Percentiles rank a stretch among this genome's conserved stretches.
phyloP scores from a whole-genome alignment of 2,113 vertebrate species.

The Pseudorasbora parva region DNA sequence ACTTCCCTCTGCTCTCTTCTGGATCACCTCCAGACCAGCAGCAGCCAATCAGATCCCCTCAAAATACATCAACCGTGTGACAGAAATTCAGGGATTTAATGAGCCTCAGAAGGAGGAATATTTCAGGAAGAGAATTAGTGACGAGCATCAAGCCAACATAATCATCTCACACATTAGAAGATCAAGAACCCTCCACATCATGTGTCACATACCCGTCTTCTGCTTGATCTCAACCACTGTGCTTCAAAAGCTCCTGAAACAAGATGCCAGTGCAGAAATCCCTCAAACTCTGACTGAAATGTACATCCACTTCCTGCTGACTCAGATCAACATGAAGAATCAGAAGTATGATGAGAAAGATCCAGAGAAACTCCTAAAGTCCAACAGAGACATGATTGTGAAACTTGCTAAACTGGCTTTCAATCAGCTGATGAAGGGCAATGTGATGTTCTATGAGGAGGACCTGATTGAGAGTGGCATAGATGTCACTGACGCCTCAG shows the following conservation, averaged over 20 bases:
- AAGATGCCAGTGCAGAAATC: not conserved
- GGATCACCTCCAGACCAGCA: not conserved
- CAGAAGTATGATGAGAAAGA: not conserved
- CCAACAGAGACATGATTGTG: not conserved
- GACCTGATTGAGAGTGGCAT: too few species aligned
- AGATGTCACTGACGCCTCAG: too few species aligned
- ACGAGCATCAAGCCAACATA: not conserved
- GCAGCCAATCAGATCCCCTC: not conserved
- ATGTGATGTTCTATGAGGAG: too few species aligned
- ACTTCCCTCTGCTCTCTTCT: not conserved
- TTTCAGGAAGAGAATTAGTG: not conserved
- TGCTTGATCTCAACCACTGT: not conserved
- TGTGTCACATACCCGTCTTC: not conserved
- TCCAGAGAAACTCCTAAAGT: not conserved
- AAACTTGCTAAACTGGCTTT: not conserved
- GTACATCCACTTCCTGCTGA: not conserved
- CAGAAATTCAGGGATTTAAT: not conserved
- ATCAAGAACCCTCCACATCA: not conserved
- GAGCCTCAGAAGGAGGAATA: not conserved
- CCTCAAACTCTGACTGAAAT: constrained; percentile 5
- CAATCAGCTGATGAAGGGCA: too few species aligned
- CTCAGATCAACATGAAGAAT: not conserved
- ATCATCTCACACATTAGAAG: not conserved
- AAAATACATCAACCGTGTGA: not conserved
- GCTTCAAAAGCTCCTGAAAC: not conserved